Evolutionary conservation across 1,140 invertebrate species (phyloP), one percentile per base, ranked within the genome.

Genomic region (Bradynema listronoti): DNA sequence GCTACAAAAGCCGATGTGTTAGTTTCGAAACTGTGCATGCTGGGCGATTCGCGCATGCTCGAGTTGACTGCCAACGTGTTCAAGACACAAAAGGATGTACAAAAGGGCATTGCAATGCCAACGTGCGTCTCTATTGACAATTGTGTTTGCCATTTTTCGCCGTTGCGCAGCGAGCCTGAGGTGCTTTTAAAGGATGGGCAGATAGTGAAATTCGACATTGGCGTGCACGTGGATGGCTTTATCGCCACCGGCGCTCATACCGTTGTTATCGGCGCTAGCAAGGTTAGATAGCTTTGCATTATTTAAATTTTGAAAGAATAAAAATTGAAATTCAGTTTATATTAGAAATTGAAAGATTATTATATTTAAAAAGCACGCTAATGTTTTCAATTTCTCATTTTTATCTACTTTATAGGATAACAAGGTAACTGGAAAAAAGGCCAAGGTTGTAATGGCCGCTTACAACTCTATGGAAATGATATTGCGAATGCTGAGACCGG

Each of bases 121-220:
- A 96, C 92, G 33, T 98, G 93, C 83, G 85, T 98, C 59, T 97
- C 93, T 24, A 87, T 97, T 7, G 97, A 99, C 80, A 97, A 98
- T 80, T 95, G 91, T 82, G 93, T 98, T 78, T 97, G 94, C 79
- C 94, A 98, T 79, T 98, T 88, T 80, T 96, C 92, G 43, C 95
- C 95, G 16, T 85, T 95, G 50, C 86, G 86, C 63, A 91, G 87
- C 81, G 94, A 98, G 81, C 82, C 86, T 43, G 90, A 94, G 80
- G 86, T 88, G 63, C 82, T 85, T 53, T 79, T 99, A 16, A 88
- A 91, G 80, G 85, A 89, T 74, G 91, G 89, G 36, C 93, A 99
- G 84, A 81, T 99, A 69, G 91, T 93, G 57, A 99, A 99, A 86
- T 87, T 98, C 89, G 93, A 98, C 82, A 81, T 98, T 72, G 94